phyloP scores from a whole-genome alignment of 2,797 vertebrate species.

The Thaleichthys pacificus region DNA sequence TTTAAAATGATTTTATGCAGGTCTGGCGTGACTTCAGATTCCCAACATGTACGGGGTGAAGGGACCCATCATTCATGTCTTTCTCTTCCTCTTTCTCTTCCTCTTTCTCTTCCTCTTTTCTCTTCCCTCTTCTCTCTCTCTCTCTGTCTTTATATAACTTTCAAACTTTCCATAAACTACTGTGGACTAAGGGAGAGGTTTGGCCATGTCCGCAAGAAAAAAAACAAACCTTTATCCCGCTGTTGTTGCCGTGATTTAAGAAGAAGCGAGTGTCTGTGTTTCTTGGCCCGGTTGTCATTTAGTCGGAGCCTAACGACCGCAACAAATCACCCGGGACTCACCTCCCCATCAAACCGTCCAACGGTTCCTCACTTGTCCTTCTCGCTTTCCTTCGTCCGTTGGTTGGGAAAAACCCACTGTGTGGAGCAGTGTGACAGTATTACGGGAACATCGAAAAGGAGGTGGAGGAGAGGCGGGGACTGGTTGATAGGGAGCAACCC shows the following conservation, averaged over 20 bases:
- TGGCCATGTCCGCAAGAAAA: no score
- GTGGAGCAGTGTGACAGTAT: background rate
- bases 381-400: background rate
- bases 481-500: background rate
- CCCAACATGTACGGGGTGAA: slow-evolving; percentile 59
- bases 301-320: no score
- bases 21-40: slow-evolving; percentile 61
- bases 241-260: slow-evolving; percentile 15
- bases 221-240: background rate
- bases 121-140: no score
- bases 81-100: slow-evolving; percentile 20
- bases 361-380: no score
- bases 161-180: background rate
- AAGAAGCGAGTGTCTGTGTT: background rate
- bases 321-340: no score
- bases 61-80: slow-evolving; percentile 57
- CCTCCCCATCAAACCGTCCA: no score
- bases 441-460: background rate
- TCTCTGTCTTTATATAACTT: slow-evolving; percentile 19
- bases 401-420: no score
- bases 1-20: slow-evolving; percentile 73
- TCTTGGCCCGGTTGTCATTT: no score
- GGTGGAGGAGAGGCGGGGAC: no score
- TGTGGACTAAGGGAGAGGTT: no score
- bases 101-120: slow-evolving; percentile 18